A percentile compares a stretch with the other conserved stretches of the same genome.
Conservation (phyloP, 2,888 invertebrate species). For the Chirona hameri region DNA sequence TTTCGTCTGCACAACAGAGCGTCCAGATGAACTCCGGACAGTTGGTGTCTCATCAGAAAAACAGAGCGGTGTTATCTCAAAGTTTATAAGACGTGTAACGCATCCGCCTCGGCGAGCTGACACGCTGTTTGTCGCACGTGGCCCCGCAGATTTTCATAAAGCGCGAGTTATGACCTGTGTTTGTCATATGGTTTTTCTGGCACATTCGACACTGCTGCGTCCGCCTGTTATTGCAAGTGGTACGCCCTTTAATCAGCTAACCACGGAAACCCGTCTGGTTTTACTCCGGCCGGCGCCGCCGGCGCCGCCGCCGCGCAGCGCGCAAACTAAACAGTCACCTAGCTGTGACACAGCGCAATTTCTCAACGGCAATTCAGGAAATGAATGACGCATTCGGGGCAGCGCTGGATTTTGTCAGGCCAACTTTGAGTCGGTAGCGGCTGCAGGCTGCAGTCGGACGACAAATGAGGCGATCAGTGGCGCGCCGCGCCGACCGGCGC, state of each 20-base stretch:
- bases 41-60: conserved; percentile 7
- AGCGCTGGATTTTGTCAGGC: not conserved
- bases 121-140: conserved; percentile 27
- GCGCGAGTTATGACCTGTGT: conserved; percentile 28
- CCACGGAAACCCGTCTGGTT: not conserved
- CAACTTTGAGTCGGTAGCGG: not conserved
- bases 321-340: conserved; percentile 9
- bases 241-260: conserved; percentile 2
- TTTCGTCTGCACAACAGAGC: not conserved
- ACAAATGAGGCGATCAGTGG: not conserved
- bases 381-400: conserved; percentile 6
- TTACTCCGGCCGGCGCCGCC: not conserved
- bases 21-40: not conserved
- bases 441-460: not conserved
- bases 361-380: conserved; percentile 8
- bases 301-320: not conserved
- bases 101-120: not conserved
- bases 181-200: conserved; percentile 13
- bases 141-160: conserved; percentile 27
- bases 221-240: conserved; percentile 5
- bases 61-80: conserved; percentile 12
- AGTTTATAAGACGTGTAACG: conserved; percentile 24
- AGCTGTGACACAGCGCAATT: not conserved
- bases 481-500: not conserved
- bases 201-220: not conserved